Evolutionary conservation across 2,797 vertebrate species (phyloP).

Genomic region (Smutsia temminckii): DNA sequence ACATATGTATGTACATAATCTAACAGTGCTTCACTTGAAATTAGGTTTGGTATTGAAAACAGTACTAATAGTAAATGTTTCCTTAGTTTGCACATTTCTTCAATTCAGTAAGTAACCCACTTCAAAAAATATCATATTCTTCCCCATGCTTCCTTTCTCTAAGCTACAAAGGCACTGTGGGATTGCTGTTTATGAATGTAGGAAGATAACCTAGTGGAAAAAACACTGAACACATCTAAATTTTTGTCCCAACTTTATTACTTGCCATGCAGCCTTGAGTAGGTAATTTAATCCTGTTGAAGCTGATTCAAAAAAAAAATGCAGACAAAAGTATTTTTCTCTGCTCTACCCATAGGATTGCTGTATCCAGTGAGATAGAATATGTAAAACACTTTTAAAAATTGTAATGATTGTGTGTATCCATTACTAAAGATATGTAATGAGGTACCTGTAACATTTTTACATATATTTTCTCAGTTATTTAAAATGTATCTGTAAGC

Average conservation of each 20-base stretch:
- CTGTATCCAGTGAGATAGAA: not conserved
- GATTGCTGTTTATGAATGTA: not conserved
- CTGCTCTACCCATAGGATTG: not conserved
- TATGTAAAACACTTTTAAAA: not conserved
- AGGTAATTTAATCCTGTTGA: conserved; percentile 25
- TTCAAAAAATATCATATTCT: not conserved
- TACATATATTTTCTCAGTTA: not conserved
- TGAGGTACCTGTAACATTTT: not conserved
- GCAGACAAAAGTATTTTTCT: not conserved
- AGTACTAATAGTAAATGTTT: not conserved
- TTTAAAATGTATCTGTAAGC: not conserved
- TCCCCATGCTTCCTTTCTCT: not conserved
- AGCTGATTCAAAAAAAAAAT: not conserved
- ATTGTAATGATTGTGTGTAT: not conserved
- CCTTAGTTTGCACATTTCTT: not conserved
- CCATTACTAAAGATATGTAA: not conserved
- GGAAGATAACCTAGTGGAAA: not conserved
- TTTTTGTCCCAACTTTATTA: not conserved
- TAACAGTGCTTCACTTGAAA: not conserved
- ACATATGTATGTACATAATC: not conserved
- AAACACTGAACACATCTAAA: not conserved
- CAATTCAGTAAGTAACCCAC: not conserved
- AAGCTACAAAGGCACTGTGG: not conserved
- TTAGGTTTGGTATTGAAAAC: not conserved
- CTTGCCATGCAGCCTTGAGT: not conserved